Evolutionary conservation across 2,888 invertebrate genomes (phyloP), one percentile per base, ranked within the genome.

Genomic region (Galerucella pusilla): DNA sequence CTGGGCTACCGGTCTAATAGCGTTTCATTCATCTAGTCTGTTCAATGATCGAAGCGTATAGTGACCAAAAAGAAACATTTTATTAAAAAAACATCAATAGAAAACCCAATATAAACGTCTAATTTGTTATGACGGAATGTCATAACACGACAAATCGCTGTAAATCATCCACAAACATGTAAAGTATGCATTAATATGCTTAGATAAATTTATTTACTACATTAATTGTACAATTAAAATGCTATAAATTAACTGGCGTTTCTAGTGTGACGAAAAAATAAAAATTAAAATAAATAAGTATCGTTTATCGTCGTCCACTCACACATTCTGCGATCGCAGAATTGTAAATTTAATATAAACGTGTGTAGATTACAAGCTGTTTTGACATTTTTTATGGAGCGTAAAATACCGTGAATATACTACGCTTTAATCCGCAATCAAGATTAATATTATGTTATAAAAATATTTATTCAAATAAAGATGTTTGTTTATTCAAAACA

Each of bases 351-450:
- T 54, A 71, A 64, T 71, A 71, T 71, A 81, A 81, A 78, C 74
- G 76, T 78, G 73, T 74, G 79, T 77, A 78, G n/a, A n/a, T 76
- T 75, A 75, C 80, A 80, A 81, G 79, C 78, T 81, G 80, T 81
- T 81, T 81, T 81, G 81, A 81, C 81, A 79, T 77, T 81, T 80
- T 81, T 81, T 79, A 81, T 81, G 80, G 80, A 76, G 80, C 81
- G 80, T 81, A 80, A 81, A 81, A 80, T 81, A 79, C 76, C 81
- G 76, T 75, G 78, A 77, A 77, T 69, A 73, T 54, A 73, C 64
- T 57, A 68, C 61, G 71, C 71, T 73, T 57, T 71, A 71, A 73
- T 71, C 74, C 67, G 70, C 68, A 54, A 49, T 70, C 35, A 49
- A 67, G 71, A 68, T 72, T 57, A 72, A 75, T 75, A 68, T 72